Evolutionary conservation across 2,888 invertebrate species (phyloP), one percentile per base, ranked within the genome.

Genomic region (Papilio gigon): DNA sequence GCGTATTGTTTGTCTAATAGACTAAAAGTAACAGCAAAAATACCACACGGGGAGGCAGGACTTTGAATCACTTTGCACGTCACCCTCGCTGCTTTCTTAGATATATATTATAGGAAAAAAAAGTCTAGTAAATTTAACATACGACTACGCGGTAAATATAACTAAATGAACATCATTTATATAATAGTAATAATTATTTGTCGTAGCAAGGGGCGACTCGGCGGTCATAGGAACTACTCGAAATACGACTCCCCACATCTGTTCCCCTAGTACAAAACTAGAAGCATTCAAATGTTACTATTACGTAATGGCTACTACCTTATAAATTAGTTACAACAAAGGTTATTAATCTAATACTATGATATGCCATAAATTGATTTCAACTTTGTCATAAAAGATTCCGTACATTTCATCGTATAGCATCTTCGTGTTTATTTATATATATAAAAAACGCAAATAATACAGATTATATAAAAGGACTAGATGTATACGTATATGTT

Each of bases 1-100:
- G 17, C 35, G 44, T 56, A 44, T 47, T 58, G 27, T 30, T 63
- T 68, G 27, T 68, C 63, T 63, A 2, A 59, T 30, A 22, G 50
- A 68, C 30, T 40, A 9, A n/a, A 25, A 25, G 12, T 14, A 25
- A 8, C n/a, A 0, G 14, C 37, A 60, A 27, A 12, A 25, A 40
- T 20, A 20, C 22, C 11, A 17, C 30, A 6, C n/a, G 12, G 12
- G 4, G 14, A 27, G 27, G 22, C 22, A 53, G 27, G 8, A 25
- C 8, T 53, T 17, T 20, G 4, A 17, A 20, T 33, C 6, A 4
- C 6, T 4, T 4, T 4, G 33, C 6, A 33, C 33, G 4, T 33
- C 33, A 9, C 6, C 9, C 33, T 33, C 33, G 33, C 33, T 6
- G 1, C 1, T 33, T 33, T 9, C 6, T 33, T 33, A 9, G 3